A percentile compares a stretch with the other conserved stretches of the same genome.
These are phyloP conservation scores for Vulpes vulpes DNA, from an alignment of 2,113 vertebrate species.

Conservation along the genomic window DNA sequence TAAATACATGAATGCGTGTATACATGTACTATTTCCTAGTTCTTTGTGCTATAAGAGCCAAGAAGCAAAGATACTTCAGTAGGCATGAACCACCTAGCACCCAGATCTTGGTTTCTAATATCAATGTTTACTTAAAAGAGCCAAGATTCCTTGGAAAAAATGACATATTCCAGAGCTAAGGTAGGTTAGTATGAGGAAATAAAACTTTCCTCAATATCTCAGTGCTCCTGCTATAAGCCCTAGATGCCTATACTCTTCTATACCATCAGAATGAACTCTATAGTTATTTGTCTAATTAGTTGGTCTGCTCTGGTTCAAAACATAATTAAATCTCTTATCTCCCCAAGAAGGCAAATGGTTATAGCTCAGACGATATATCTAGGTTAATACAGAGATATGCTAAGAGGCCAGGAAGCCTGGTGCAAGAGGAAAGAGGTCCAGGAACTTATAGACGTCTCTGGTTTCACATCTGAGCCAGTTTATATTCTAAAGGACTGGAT, in stretches of 20 bases:
- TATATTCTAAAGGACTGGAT: background rate
- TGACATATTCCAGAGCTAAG: background rate
- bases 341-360: background rate
- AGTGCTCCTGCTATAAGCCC: background rate
- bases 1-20: background rate
- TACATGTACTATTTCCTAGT: background rate
- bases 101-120: background rate
- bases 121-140: background rate
- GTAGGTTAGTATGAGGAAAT: background rate
- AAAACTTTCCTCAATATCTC: background rate
- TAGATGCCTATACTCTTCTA: background rate
- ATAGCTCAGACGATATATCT: background rate
- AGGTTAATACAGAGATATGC: background rate
- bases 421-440: background rate
- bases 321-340: background rate
- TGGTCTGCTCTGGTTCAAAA: background rate
- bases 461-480: background rate
- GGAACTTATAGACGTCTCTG: background rate
- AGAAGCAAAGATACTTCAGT: background rate
- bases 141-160: background rate
- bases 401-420: background rate
- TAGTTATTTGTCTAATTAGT: background rate
- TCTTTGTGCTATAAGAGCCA: background rate
- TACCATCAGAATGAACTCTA: background rate
- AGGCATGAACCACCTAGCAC: background rate